Base-by-base conservation (phyloP, 2,888 invertebrate species). In the Liodrosophila aerea region DNA sequence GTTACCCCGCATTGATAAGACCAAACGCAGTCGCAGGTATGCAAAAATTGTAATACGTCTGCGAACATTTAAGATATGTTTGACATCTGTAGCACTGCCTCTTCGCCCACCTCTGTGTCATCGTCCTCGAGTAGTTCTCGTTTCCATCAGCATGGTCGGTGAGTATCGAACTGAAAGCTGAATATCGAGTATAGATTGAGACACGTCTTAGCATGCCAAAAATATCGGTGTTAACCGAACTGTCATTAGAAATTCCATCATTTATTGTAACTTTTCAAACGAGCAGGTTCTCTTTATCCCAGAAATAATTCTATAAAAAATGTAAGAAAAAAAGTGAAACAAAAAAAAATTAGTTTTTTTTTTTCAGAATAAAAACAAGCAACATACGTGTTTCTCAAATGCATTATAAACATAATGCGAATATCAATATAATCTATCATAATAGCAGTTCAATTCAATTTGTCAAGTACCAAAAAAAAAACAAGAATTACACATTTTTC, bases 221-320 rank as follows among this genome's bases (percentile, higher is more conserved):
- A 27, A 41, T 41, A 30, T 45, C 29, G 11, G 3, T 36, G 18
- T 16, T 29, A 5, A n/a, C 13, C 29, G 16, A 57, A 37, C 49
- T 75, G 83, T 67, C 83, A 77, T 27, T 44, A 41, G 30, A 22
- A 44, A 18, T n/a, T 5, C 18, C 72, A 61, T 78, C 69, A 82
- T 68, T 83, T 49, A 34, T 45, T 12, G 43, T 44, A 15, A 33
- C 12, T 11, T 37, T 60, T 63, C 63, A 43, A 46, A 16, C 54
- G 45, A 63, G 58, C 40, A 67, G 45, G 85, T 73, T 62, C 33
- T 46, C 9, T 30, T 29, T 52, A 40, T 50, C 8, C 27, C 12
- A 16, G 58, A 41, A 51, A 36, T 53, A 65, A 56, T 27, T 12
- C 8, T 4, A 27, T 11, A n/a, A 51, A 76, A 71, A 76, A 76